phyloP scores from a whole-genome alignment of 2,888 invertebrate genomes.

The Andrena flavipes region DNA sequence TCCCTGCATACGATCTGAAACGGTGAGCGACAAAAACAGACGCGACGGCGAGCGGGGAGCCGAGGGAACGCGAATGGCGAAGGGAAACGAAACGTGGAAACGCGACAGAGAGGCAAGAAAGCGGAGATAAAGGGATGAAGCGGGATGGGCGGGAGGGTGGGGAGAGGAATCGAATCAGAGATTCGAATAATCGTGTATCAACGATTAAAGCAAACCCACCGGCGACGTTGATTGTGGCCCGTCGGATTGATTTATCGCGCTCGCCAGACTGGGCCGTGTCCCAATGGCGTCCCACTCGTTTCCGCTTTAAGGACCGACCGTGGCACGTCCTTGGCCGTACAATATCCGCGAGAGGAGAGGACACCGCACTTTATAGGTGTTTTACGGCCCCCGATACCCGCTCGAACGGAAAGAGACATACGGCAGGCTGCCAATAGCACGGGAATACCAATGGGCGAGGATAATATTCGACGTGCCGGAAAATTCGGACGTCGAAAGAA shows the following conservation, averaged over 20 bases:
- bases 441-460: slow-evolving; percentile 29
- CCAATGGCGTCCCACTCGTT: slow-evolving; percentile 57
- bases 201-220: slow-evolving; percentile 79
- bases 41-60: slow-evolving; percentile 30
- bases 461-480: slow-evolving; percentile 59
- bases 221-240: slow-evolving; percentile 77
- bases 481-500: slow-evolving; percentile 52
- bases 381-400: slow-evolving; percentile 41
- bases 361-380: slow-evolving; percentile 46
- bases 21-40: slow-evolving; percentile 37
- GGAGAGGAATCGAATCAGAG: slow-evolving; percentile 13
- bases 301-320: slow-evolving; percentile 43
- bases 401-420: slow-evolving; percentile 28
- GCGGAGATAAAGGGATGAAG: slow-evolving; percentile 12
- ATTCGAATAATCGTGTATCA: slow-evolving; percentile 64
- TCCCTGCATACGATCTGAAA: slow-evolving; percentile 12
- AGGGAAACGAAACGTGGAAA: slow-evolving; percentile 14
- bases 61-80: neutral
- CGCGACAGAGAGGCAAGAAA: slow-evolving; percentile 9
- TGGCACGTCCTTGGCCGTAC: slow-evolving; percentile 32
- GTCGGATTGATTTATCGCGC: slow-evolving; percentile 79
- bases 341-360: slow-evolving; percentile 31
- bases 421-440: slow-evolving; percentile 50
- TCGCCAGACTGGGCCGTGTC: slow-evolving; percentile 34
- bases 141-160: slow-evolving; percentile 23